These are phyloP conservation scores for Alloplasta piceator DNA, from an alignment of 2,888 invertebrate genomes.

Conservation along the genomic window DNA sequence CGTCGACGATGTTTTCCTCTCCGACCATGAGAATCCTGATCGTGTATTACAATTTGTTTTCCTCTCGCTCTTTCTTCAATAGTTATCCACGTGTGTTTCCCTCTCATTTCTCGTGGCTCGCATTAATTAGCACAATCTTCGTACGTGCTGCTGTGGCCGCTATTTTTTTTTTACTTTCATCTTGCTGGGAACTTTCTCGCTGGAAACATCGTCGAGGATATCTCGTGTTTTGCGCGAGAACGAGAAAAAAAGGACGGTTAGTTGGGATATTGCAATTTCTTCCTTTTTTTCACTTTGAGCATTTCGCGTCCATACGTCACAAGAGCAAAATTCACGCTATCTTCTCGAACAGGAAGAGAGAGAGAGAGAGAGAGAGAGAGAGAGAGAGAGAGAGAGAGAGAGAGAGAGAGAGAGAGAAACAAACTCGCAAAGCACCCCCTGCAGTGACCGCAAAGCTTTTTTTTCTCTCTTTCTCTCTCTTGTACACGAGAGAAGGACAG, in stretches of 20 bases:
- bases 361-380: too few relatives aligned
- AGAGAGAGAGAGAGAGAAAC: too few relatives aligned
- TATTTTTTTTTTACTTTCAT: neutral
- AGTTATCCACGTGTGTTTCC: slow-evolving; percentile 18
- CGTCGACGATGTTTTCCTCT: slow-evolving; percentile 69
- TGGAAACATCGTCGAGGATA: slow-evolving; percentile 62
- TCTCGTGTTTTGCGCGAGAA: slow-evolving; percentile 54
- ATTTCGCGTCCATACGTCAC: slow-evolving; percentile 41
- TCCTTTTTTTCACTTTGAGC: slow-evolving; percentile 5
- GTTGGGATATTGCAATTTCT: slow-evolving; percentile 27
- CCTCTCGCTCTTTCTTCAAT: slow-evolving; percentile 12
- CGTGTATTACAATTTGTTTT: slow-evolving; percentile 22
- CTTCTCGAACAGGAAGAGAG: slow-evolving; percentile 49
- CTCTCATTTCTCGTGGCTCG: slow-evolving; percentile 61
- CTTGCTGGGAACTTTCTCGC: slow-evolving; percentile 28
- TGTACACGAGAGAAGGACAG: neutral
- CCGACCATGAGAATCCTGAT: slow-evolving; percentile 53
- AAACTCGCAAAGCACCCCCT: slow-evolving; percentile 39
- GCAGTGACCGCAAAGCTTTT: slow-evolving; percentile 23
- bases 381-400: too few relatives aligned
- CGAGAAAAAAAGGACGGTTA: slow-evolving; percentile 44
- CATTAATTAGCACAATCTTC: slow-evolving; percentile 81
- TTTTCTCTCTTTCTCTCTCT: neutral
- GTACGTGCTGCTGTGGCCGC: slow-evolving; percentile 75
- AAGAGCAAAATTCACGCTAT: slow-evolving; percentile 39